Base-by-base conservation (phyloP, 2,797 vertebrate species). In the Eulemur coronatus region DNA sequence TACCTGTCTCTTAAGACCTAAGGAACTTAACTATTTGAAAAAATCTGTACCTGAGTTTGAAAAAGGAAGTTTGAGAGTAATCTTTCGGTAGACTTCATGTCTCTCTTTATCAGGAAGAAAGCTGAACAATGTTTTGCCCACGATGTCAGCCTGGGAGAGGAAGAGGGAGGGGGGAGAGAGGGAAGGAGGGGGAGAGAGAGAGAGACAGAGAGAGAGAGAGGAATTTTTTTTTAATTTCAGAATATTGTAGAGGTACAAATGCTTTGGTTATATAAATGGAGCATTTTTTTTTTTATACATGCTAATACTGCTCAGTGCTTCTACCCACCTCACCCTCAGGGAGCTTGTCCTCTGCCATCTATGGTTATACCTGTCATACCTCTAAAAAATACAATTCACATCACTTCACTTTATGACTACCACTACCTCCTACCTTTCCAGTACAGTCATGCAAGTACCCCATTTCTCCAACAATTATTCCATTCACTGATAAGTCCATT, bases 61-160 rank as follows among this genome's bases (percentile, higher is more conserved):
- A 98, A 99, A 98, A 95, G 99, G 99, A 98, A 98, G 0, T 97
- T 15, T 99, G 99, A 99, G 98, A 85, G 99, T 99, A 96, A 99
- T 99, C 96, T 99, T 99, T 98, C 99, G 99, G 98, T 99, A 99
- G 78, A 99, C 99, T 96, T 99, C 99, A 0, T 98, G 99, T 88
- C 99, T 99, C 98, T 99, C 99, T 84, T 99, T 98, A 97, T 99
- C 99, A 81, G 99, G 99, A 96, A 99, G 99, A 98, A 99, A 99
- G 98, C 99, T 99, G 97, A 99, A 98, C 98, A 99, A 99, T 98
- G 99, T 99, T 99, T 99, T 99, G 98, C 99, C 99, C 98, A 99
- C 98, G 99, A 99, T 98, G 98, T 99, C 99, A 99, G 99, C 99
- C 99, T 99, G 99, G 98, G 98, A 98, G 98, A 99, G 99, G 98